Evolutionary conservation across 2,797 vertebrate species (phyloP), one percentile per base, ranked within the genome.

Genomic region (Chrysocyon brachyurus): DNA sequence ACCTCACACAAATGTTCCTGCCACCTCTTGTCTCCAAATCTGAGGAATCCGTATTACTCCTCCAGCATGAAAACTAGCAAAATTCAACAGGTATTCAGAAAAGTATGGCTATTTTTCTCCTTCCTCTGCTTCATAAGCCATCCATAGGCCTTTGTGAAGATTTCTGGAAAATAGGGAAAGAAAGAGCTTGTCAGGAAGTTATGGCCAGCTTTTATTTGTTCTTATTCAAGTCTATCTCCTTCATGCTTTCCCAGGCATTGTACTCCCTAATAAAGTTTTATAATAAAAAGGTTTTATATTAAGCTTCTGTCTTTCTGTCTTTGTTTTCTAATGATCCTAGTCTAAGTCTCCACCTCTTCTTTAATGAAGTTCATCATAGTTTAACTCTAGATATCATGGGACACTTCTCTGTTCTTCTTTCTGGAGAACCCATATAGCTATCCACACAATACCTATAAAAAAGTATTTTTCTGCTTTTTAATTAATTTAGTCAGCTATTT

Each of bases 401-500:
- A 54, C 22, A 68, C 0, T 19, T 57, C 14, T 57, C 64, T 70
- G 15, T 57, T 72, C 1, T 61, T 87, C 11, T 31, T 49, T 63
- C 36, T 90, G 33, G 0, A 56, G 12, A 84, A 56, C 24, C 17
- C n/a, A 54, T 2, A 56, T 10, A 81, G 22, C 17, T 81, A 82
- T 24, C 9, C 17, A 61, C 4, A 73, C 16, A n/a, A 12, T 59
- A 31, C 16, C 24, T 85, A 21, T 63, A n/a, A 79, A 95, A 85
- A 36, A 16, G 9, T 5, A 8, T 9, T 75, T 28, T 85, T 11
- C 11, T 1, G 57, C 1, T 26, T 95, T 90, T 28, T 46, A 16
- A 87, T 93, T 78, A 96, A 61, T 87, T 94, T 83, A 17, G n/a
- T 49, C 40, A 82, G 36, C 2, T 89, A 31, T 6, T 54, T 82